Evolutionary conservation across 2,113 vertebrate species (phyloP).

Genomic region (Loxodonta africana): DNA sequence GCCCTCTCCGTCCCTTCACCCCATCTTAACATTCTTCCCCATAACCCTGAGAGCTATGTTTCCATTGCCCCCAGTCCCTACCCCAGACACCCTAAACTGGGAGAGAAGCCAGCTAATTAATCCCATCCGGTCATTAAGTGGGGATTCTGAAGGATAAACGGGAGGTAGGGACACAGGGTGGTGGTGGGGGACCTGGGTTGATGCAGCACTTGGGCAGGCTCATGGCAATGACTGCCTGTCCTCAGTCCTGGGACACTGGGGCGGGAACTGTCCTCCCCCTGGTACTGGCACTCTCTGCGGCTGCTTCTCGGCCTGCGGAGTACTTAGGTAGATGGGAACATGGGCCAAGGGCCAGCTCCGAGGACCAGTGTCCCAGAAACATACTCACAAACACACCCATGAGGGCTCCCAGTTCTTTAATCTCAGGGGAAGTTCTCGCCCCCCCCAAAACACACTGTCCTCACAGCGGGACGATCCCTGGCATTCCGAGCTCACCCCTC

Average conservation of each 20-base stretch:
- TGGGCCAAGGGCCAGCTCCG: background rate
- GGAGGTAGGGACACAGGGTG: background rate
- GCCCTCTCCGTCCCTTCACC: background rate
- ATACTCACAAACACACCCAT: background rate
- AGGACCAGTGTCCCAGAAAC: background rate
- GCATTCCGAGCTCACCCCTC: background rate
- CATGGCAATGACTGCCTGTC: background rate
- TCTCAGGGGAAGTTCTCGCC: background rate
- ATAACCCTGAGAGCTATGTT: background rate
- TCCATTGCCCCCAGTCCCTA: background rate
- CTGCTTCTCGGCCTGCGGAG: slow-evolving; percentile 56
- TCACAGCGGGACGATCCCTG: background rate
- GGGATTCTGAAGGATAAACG: slow-evolving; percentile 78
- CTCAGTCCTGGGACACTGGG: background rate
- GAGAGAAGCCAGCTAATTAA: slow-evolving; percentile 74
- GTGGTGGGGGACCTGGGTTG: background rate
- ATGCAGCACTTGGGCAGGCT: background rate
- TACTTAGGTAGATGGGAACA: slow-evolving; percentile 51
- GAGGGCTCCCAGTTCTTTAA: slow-evolving; percentile 26
- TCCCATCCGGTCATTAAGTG: slow-evolving; percentile 81
- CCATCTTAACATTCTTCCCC: background rate
- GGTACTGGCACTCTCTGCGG: slow-evolving; percentile 38
- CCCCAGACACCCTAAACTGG: background rate
- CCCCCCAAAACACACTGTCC: background rate
- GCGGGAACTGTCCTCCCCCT: background rate